Percentiles rank a stretch among this genome's conserved stretches.
phyloP scores from a whole-genome alignment of 2,888 invertebrate species.

The Hypselothyrea guttata region DNA sequence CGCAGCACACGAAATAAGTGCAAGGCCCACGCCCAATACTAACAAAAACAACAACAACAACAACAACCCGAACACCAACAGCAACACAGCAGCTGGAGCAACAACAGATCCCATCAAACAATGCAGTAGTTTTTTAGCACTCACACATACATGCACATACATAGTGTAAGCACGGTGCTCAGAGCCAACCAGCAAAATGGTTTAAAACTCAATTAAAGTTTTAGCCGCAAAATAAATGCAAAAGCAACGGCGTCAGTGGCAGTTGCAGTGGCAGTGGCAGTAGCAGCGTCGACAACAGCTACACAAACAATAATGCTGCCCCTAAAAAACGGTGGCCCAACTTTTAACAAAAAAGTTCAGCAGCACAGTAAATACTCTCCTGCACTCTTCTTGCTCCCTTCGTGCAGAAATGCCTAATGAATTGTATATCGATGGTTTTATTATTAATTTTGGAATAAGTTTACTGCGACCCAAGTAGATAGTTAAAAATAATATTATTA shows the following conservation, averaged over 20 bases:
- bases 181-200: conserved; percentile 64
- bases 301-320: conserved; percentile 44
- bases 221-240: conserved; percentile 77
- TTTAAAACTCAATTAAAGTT: conserved; percentile 78
- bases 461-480: no score
- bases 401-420: no score
- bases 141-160: conserved; percentile 7
- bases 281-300: conserved; percentile 48
- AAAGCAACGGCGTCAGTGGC: conserved; percentile 44
- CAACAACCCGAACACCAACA: conserved; percentile 12
- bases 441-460: no score
- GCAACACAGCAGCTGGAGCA: conserved; percentile 29
- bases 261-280: conserved; percentile 12
- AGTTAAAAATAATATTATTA: no score
- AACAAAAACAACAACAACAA: conserved; percentile 15
- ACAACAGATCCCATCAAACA: conserved; percentile 39
- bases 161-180: conserved; percentile 30
- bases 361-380: conserved; percentile 16
- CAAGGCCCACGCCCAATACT: conserved; percentile 17
- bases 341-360: not conserved
- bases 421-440: no score
- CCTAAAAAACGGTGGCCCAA: conserved; percentile 18
- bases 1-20: conserved; percentile 35
- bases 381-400: not conserved
- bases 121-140: conserved; percentile 34